Evolutionary conservation across 2,888 invertebrate genomes (phyloP), one percentile per base, ranked within the genome.

Genomic region (Resseliella maxima): DNA sequence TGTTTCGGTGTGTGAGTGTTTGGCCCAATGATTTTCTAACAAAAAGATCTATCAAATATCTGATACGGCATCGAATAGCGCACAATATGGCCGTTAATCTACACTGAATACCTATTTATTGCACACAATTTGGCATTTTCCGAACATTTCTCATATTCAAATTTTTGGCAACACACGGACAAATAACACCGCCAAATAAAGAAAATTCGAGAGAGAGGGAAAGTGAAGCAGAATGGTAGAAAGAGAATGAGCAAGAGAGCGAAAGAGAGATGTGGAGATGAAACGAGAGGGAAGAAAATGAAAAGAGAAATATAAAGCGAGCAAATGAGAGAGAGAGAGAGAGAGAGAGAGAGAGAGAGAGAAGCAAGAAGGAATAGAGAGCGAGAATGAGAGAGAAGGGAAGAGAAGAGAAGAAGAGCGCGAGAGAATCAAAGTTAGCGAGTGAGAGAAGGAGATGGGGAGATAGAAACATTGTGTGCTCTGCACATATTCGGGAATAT

Each of bases 111-210:
- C 15, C 24, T 59, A 59, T 59, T 59, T 50, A 50, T 50, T 50
- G 15, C 50, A 50, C 50, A 50, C 24, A 59, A 59, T 59, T n/a
- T 59, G n/a, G 59, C 59, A 59, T 59, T 59, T 72, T 31, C 31
- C 72, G 15, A 72, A 72, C n/a, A n/a, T 72, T 72, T 31, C 72
- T 72, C 72, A 72, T 72, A 72, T 72, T 72, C 72, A 72, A 72
- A 72, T 72, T 72, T 50, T 59, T 31, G 72, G 72, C 72, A 31
- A 72, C 72, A 18, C 59, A 18, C 35, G n/a, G n/a, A 8, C 24
- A 5, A 5, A n/a, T 3, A 3, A 24, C 24, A 24, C 3, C 5
- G 31, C 59, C 59, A 59, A 72, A 31, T 72, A 35, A 72, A 72
- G 72, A 72, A 72, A 72, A 72, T 72, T 27, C 72, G 31, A 72